These are phyloP conservation scores for Albula goreensis DNA, from an alignment of 2,113 vertebrate species.

Conservation along the genomic window DNA sequence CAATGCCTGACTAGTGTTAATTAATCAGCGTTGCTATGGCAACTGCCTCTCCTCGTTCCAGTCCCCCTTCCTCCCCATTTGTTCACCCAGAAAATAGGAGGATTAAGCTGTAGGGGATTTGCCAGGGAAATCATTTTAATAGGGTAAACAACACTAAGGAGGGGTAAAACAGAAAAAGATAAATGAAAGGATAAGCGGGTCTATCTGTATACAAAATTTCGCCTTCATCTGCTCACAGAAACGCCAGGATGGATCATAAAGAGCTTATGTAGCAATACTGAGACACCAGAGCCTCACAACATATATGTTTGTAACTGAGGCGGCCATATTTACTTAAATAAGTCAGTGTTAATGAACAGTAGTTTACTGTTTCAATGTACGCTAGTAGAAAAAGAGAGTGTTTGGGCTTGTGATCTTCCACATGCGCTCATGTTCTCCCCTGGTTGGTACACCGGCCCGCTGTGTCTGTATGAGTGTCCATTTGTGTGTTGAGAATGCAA, in stretches of 20 bases:
- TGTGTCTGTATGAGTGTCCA: not conserved
- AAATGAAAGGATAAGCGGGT: slow-evolving; percentile 55
- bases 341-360: not conserved
- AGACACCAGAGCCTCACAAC: not conserved
- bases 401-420: not conserved
- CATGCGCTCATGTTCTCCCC: too few species aligned
- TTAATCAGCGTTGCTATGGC: slow-evolving; percentile 44
- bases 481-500: not conserved
- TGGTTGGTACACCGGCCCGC: not conserved
- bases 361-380: not conserved
- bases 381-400: not conserved
- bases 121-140: slow-evolving; percentile 45
- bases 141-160: slow-evolving; percentile 47
- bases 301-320: not conserved
- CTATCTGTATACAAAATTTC: slow-evolving; percentile 25
- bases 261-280: not conserved
- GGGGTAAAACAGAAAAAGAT: slow-evolving; percentile 44
- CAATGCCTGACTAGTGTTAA: slow-evolving; percentile 23
- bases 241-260: not conserved
- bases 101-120: slow-evolving; percentile 51
- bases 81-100: slow-evolving; percentile 30
- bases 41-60: slow-evolving; percentile 26
- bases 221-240: slow-evolving; percentile 39
- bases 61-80: slow-evolving; percentile 14
- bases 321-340: not conserved